Conservation (phyloP, 2,113 vertebrate species). For the Eulemur rufifrons region DNA sequence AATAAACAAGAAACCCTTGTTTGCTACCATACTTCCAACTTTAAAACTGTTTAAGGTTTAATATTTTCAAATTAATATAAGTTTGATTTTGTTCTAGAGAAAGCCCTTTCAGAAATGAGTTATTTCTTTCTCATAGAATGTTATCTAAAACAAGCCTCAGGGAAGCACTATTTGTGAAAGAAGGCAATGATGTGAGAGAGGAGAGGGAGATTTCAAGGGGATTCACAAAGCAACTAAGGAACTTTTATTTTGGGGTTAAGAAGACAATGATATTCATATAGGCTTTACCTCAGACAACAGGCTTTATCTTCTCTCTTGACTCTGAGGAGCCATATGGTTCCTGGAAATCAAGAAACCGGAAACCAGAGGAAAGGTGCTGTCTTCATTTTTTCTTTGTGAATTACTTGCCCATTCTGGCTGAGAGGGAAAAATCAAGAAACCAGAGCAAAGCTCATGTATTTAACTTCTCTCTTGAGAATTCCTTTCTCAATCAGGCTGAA, state of each 20-base stretch:
- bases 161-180: constrained; percentile 27
- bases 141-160: background rate
- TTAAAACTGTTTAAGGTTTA: background rate
- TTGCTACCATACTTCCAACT: background rate
- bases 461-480: background rate
- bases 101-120: background rate
- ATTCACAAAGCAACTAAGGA: background rate
- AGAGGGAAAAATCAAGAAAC: background rate
- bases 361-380: background rate
- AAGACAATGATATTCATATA: background rate
- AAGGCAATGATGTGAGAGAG: background rate
- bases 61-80: background rate
- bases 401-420: background rate
- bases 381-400: background rate
- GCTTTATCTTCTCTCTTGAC: background rate
- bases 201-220: background rate
- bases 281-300: background rate
- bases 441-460: background rate
- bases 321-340: background rate
- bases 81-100: background rate
- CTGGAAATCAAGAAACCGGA: background rate
- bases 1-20: background rate
- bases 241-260: background rate
- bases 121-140: background rate
- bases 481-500: background rate